Percentiles rank a stretch among this genome's conserved stretches.
Evolutionary conservation across 2,797 vertebrate species (phyloP).

Genomic region (Muscicapa comitata): DNA sequence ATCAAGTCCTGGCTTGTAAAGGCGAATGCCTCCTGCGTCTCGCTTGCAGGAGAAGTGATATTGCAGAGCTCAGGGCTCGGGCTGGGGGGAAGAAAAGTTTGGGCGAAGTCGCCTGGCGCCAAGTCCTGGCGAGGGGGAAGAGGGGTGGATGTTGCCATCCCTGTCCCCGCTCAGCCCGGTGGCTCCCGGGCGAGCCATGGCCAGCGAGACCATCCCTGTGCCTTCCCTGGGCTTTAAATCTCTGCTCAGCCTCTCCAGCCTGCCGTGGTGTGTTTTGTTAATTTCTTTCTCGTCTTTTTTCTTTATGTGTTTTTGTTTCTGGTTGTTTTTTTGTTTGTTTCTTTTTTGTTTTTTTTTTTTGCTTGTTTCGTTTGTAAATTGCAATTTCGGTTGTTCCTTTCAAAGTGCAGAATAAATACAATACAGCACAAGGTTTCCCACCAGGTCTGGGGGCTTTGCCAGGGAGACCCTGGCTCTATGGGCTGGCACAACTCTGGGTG

Average conservation of each 20-base stretch:
- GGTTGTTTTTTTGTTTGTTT: neutral
- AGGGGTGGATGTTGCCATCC: neutral
- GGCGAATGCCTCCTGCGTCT: constrained; percentile 28
- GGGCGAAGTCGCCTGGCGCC: neutral
- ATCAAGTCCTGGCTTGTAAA: constrained; percentile 58
- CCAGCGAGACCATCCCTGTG: neutral
- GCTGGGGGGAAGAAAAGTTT: constrained; percentile 25
- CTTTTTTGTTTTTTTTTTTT: neutral
- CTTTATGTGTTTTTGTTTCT: too few relatives aligned
- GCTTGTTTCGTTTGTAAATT: neutral
- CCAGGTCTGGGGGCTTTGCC: neutral
- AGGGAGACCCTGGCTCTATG: neutral
- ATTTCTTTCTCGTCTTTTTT: neutral
- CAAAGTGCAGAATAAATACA: neutral
- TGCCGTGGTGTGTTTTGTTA: neutral
- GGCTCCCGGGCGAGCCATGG: neutral
- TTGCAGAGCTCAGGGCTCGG: constrained; percentile 7
- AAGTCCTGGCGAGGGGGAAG: neutral
- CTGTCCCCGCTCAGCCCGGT: fast-evolving
- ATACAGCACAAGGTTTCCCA: fast-evolving
- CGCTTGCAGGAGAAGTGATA: constrained; percentile 14
- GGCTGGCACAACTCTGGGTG: neutral
- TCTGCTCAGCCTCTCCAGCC: neutral
- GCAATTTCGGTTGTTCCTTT: neutral
- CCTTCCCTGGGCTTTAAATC: neutral